Evolutionary conservation across 2,113 vertebrate genomes (phyloP).

Genomic region (Pica pica): DNA sequence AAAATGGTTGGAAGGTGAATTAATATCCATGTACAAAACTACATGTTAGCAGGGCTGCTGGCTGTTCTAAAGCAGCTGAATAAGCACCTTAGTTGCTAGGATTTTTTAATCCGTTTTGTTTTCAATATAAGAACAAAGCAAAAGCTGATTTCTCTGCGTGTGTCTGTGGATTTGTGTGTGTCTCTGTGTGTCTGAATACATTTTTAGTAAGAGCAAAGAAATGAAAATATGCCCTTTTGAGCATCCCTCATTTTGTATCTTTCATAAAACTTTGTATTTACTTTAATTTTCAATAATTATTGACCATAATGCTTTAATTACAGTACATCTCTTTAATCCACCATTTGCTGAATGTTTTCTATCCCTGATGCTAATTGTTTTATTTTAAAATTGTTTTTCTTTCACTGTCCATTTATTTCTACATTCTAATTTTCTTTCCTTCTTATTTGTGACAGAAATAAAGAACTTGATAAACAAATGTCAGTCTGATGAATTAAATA

Average conservation of each 20-base stretch:
- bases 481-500: background rate
- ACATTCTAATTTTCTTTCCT: background rate
- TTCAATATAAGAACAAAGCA: background rate
- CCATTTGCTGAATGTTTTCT: background rate
- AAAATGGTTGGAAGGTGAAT: conserved; percentile 22
- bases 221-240: background rate
- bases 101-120: background rate
- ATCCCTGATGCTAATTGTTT: background rate
- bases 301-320: background rate
- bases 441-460: background rate
- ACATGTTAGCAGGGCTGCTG: background rate
- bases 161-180: background rate
- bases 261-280: background rate
- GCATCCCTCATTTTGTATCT: background rate
- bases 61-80: background rate
- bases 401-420: background rate
- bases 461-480: background rate
- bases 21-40: background rate
- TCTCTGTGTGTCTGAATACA: background rate
- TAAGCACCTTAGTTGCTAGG: background rate
- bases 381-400: background rate
- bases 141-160: background rate
- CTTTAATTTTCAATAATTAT: background rate
- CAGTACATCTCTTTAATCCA: background rate
- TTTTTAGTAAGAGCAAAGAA: background rate